Evolutionary conservation across 2,797 vertebrate genomes (phyloP).

Genomic region (Xiphophorus birchmanni): DNA sequence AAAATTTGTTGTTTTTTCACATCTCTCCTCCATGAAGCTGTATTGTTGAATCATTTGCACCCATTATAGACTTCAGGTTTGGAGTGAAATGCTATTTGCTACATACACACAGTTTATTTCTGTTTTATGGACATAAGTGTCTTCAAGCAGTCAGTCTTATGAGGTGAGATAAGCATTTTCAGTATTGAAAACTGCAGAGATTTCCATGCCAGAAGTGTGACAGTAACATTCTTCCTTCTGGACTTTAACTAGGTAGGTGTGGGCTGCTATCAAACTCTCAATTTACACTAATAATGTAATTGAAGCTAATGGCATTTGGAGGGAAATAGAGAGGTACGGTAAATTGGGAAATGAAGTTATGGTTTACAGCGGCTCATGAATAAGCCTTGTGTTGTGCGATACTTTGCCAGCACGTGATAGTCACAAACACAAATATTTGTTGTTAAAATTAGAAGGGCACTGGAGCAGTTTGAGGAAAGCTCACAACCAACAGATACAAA

Average conservation of each 20-base stretch:
- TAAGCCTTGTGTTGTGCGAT: constrained; percentile 40
- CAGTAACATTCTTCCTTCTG: constrained; percentile 2
- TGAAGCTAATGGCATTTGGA: constrained; percentile 26
- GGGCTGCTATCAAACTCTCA: constrained; percentile 49
- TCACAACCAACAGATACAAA: not conserved
- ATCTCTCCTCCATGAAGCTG: not conserved
- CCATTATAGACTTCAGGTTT: not conserved
- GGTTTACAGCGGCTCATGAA: constrained; percentile 34
- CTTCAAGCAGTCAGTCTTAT: not conserved
- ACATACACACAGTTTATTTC: not conserved
- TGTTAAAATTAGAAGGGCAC: constrained; percentile 25
- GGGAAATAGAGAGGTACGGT: constrained; percentile 24
- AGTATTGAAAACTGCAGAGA: not conserved
- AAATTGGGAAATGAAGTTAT: constrained; percentile 60
- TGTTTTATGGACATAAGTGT: not conserved
- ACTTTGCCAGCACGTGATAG: constrained; percentile 40
- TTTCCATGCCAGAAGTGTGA: constrained; percentile 1
- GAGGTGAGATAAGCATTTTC: not conserved
- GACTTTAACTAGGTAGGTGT: constrained; percentile 48
- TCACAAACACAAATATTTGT: constrained; percentile 32
- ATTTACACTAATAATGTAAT: constrained; percentile 38
- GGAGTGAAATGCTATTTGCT: not conserved
- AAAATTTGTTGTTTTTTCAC: not conserved
- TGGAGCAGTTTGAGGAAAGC: not conserved
- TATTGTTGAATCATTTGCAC: not conserved